Evolutionary conservation across 2,113 vertebrate genomes (phyloP), one percentile per base, ranked within the genome.

Genomic region (Rhagologus leucostigma): DNA sequence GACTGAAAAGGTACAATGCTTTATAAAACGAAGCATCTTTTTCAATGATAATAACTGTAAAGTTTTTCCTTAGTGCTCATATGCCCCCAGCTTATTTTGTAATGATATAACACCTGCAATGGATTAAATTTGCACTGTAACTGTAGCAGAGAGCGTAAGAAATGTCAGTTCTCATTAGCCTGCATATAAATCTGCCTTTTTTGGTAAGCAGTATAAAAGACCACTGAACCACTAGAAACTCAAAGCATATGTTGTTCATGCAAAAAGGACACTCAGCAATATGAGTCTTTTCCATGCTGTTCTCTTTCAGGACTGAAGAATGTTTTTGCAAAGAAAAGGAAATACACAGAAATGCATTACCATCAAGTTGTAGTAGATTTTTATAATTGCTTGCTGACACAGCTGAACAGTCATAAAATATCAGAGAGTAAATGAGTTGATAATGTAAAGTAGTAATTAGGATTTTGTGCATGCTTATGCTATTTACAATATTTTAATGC

Each of bases 401-500:
- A 96, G 96, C 97, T 96, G 92, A 96, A 93, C 64, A 92, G 94
- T 96, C 92, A 50, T 96, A 95, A 97, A 97, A 88, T 95, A 98
- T 92, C 97, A 97, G 94, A 89, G 94, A 97, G 94, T 96, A 98
- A 98, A 98, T 94, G 94, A 96, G 93, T 96, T 95, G 97, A 97
- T 97, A 95, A 98, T 96, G 93, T 96, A 98, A 97, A 98, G 89
- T 94, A 95, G 96, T 97, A 97, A 98, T 98, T 98, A 98, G 94
- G 84, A 96, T 94, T 96, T 91, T 92, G 91, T 85, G 69, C 95
- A 74, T 97, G 95, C 87, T 97, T 95, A 94, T 84, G 83, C 96
- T 98, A 97, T 98, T 98, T 98, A 98, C 97, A 97, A 97, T 98
- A 97, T 98, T 97, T 97, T 97, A 97, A 96, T 96, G 95, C 93